Evolutionary conservation across 2,113 vertebrate genomes (phyloP).

Genomic region (Natator depressus): DNA sequence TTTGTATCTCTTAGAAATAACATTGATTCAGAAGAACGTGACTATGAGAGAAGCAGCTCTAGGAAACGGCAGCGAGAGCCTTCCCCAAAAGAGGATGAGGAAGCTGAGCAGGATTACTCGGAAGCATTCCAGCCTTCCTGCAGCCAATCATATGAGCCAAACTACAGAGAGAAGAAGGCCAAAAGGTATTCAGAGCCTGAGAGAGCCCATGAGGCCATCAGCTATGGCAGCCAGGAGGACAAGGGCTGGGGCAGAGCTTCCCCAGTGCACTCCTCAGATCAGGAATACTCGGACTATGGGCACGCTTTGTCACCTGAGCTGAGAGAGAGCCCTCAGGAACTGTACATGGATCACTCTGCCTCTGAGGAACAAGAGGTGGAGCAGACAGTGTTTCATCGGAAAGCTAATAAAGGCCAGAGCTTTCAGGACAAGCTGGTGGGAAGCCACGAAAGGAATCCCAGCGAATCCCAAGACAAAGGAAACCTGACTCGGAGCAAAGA

Average conservation of each 20-base stretch:
- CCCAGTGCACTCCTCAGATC: constrained; percentile 78
- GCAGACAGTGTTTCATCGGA: constrained; percentile 28
- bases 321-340: constrained; percentile 78
- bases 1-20: constrained; percentile 63
- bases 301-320: constrained; percentile 84
- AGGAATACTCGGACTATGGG: constrained; percentile 79
- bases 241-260: constrained; percentile 75
- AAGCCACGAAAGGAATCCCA: constrained; percentile 40
- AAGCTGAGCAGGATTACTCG: constrained; percentile 77
- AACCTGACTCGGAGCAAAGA: constrained; percentile 79
- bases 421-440: constrained; percentile 70
- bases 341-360: constrained; percentile 65
- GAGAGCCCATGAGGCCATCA: constrained; percentile 62
- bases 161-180: constrained; percentile 76
- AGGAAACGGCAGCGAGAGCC: constrained; percentile 80
- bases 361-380: constrained; percentile 75
- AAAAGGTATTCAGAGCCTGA: constrained; percentile 71
- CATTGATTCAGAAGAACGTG: constrained; percentile 76
- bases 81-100: constrained; percentile 79
- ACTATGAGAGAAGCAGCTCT: constrained; percentile 74
- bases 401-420: constrained; percentile 71
- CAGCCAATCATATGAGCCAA: constrained; percentile 71
- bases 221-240: constrained; percentile 69
- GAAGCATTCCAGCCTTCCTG: constrained; percentile 80
- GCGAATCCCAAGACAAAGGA: constrained; percentile 81